Percentiles rank a stretch among this genome's conserved stretches.
These are phyloP conservation scores for Daubentonia madagascariensis DNA, from an alignment of 2,113 vertebrate genomes.

Conservation along the genomic window DNA sequence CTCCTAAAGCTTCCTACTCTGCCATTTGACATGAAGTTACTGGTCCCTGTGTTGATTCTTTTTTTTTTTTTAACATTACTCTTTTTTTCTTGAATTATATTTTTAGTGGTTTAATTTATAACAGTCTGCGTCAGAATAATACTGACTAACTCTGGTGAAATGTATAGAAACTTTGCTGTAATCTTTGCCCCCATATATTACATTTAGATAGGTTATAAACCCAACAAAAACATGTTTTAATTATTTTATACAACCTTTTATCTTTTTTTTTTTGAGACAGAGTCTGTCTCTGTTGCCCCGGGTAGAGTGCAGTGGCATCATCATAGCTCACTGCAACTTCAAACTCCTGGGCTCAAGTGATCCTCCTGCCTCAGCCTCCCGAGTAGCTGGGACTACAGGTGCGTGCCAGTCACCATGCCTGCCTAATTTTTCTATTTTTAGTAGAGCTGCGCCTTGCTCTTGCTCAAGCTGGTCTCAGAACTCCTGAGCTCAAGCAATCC, in stretches of 20 bases:
- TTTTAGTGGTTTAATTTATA: neutral
- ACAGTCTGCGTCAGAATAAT: neutral
- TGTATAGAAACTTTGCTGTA: neutral
- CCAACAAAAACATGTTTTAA: neutral
- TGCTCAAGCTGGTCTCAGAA: too few relatives aligned
- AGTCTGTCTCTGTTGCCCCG: too few relatives aligned
- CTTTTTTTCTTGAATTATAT: neutral
- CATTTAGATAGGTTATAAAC: conserved; percentile 25
- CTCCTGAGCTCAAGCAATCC: too few relatives aligned
- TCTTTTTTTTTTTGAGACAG: too few relatives aligned
- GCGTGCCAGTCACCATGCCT: too few relatives aligned
- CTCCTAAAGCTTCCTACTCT: neutral
- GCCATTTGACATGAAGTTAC: neutral
- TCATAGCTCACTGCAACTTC: too few relatives aligned
- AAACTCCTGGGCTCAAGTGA: too few relatives aligned
- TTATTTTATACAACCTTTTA: neutral
- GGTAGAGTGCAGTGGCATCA: too few relatives aligned
- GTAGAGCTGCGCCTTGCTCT: too few relatives aligned
- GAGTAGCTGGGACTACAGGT: too few relatives aligned
- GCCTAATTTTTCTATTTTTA: too few relatives aligned
- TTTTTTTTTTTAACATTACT: neutral
- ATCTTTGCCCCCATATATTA: neutral
- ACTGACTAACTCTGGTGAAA: neutral
- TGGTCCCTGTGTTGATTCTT: neutral
- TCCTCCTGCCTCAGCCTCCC: too few relatives aligned